A percentile compares a stretch with the other conserved stretches of the same genome.
Conservation (phyloP, 2,113 vertebrate species). For the Pholis gunnellus region DNA sequence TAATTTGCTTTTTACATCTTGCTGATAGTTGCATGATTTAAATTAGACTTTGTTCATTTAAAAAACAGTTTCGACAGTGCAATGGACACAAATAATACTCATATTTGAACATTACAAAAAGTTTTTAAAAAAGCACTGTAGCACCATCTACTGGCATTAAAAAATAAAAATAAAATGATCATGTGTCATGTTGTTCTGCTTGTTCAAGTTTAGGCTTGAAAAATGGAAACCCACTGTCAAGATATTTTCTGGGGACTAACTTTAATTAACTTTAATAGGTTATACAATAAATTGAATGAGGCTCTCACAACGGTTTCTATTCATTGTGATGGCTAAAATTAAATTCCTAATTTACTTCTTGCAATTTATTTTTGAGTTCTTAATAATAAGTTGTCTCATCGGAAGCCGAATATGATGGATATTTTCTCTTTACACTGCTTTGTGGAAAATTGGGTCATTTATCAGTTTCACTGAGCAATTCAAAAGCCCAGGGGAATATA, state of each 20-base stretch:
- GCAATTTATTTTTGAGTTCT: conserved; percentile 5
- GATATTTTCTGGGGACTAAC: background rate
- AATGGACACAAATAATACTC: background rate
- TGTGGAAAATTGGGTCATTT: background rate
- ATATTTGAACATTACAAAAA: background rate
- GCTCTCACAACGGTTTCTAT: conserved; percentile 11
- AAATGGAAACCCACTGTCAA: conserved; percentile 12
- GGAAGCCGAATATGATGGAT: background rate
- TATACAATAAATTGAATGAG: conserved; percentile 14
- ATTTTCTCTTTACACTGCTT: conserved; percentile 2
- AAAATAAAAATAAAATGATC: conserved; percentile 1
- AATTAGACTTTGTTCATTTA: background rate
- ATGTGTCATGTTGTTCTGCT: background rate
- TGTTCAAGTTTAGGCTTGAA: conserved; percentile 2
- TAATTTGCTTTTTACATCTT: background rate
- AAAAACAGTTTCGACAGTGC: background rate
- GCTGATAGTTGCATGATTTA: background rate
- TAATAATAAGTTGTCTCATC: background rate
- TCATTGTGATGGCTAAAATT: conserved; percentile 27
- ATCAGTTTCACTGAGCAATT: conserved; percentile 5
- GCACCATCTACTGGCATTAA: conserved; percentile 64
- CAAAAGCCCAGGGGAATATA: background rate
- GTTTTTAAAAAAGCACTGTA: conserved; percentile 27
- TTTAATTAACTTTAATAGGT: conserved; percentile 44
- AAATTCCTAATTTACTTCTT: conserved; percentile 25